Evolutionary conservation across 2,797 vertebrate genomes (phyloP), one percentile per base, ranked within the genome.

Genomic region (Tenualosa thibaudeaui): DNA sequence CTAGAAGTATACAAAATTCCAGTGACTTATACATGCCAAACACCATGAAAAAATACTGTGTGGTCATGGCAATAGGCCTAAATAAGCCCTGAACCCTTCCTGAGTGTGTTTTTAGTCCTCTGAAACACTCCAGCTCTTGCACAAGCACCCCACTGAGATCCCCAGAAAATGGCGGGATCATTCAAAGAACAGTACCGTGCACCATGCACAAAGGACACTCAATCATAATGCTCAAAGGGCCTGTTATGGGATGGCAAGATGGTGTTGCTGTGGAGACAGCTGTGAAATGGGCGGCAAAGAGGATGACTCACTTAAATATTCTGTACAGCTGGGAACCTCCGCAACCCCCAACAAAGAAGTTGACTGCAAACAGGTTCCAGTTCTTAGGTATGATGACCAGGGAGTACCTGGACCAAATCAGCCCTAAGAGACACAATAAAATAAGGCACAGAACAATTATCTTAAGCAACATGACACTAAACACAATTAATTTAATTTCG

Each of bases 321-420:
- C 98, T 95, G 88, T 95, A 97, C 78, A 99, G 97, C 90, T 99
- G 98, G 37, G 96, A 96, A 83, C 87, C 89, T 87, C 98, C 98
- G 10, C 98, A 97, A 83, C 93, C 82, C 54, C 98, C 98, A 6
- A 99, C 91, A 85, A 99, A 99, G 93, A 99, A 98, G 92, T 99
- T 99, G 90, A 99, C 98, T 49, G 96, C 96, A 89, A 99, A 99
- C 49, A 99, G 95, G 90, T 97, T 97, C 98, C 97, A 99, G 93
- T 98, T 99, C 94, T 98, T 99, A 0, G 98, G 98, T 92, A 98
- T 98, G 87, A 99, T 99, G 89, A 99, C 98, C 92, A 99, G 92
- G 2, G 98, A 99, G 90, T 99, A 99, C 89, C 98, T 95, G 90
- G 98, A 99, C 98, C 98, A 99, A 93, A 99, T 95, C 54, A 99